These are phyloP conservation scores for Syngnathus acus DNA, from an alignment of 2,797 vertebrate genomes.

Conservation along the genomic window DNA sequence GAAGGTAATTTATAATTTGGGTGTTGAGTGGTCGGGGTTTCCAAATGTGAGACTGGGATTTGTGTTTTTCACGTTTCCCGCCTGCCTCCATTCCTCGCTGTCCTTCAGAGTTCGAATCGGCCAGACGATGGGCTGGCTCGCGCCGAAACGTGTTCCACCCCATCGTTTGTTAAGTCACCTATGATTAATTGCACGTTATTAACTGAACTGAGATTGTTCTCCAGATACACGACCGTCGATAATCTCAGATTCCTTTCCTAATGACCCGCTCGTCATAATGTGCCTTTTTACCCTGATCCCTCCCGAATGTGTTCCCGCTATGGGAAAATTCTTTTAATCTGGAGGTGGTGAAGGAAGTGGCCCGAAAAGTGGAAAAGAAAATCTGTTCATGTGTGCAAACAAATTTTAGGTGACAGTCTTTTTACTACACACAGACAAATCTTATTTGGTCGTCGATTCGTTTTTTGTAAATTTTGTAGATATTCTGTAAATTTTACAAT, in stretches of 20 bases:
- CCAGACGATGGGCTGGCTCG: constrained; percentile 40
- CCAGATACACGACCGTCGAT: constrained; percentile 59
- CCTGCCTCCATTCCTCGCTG: constrained; percentile 30
- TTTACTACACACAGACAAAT: neutral
- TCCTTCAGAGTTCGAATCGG: constrained; percentile 33
- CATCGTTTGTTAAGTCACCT: constrained; percentile 60
- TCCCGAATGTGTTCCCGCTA: constrained; percentile 59
- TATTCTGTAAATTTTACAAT: too few relatives aligned
- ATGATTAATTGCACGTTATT: constrained; percentile 73
- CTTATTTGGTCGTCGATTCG: too few relatives aligned
- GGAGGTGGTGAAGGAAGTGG: constrained; percentile 34
- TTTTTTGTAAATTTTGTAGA: too few relatives aligned
- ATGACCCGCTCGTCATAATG: constrained; percentile 68
- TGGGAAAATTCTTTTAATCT: constrained; percentile 56
- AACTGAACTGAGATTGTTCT: constrained; percentile 65
- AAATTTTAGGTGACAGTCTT: neutral
- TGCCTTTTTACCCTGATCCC: constrained; percentile 59
- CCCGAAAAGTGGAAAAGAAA: constrained; percentile 33
- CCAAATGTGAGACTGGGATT: neutral
- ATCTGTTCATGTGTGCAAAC: constrained; percentile 46
- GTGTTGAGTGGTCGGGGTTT: neutral
- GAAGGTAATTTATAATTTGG: neutral
- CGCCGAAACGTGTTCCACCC: constrained; percentile 36
- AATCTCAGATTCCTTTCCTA: constrained; percentile 65
- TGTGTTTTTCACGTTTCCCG: constrained; percentile 28